These are phyloP conservation scores for Albula glossodonta DNA, from an alignment of 2,113 vertebrate genomes.

Conservation along the genomic window DNA sequence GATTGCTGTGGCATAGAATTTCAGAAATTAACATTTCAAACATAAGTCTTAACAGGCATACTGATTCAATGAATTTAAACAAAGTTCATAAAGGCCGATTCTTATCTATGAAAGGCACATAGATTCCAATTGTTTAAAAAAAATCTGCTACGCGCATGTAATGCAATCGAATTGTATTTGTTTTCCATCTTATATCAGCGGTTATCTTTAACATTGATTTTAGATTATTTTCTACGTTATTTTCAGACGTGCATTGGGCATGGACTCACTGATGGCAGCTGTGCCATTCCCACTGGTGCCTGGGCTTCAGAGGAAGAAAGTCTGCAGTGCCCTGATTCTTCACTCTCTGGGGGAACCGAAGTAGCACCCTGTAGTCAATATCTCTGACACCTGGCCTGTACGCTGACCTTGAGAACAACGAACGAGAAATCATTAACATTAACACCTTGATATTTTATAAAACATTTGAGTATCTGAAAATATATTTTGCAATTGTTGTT, in stretches of 20 bases:
- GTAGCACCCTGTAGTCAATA: constrained; percentile 71
- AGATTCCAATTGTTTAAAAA: no score
- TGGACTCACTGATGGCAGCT: constrained; percentile 77
- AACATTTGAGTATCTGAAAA: no score
- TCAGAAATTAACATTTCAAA: neutral
- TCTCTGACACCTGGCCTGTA: constrained; percentile 62
- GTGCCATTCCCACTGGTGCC: constrained; percentile 80
- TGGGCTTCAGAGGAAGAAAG: constrained; percentile 76
- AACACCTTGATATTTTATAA: neutral
- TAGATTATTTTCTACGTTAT: neutral
- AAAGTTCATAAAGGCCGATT: no score
- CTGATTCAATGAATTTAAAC: no score
- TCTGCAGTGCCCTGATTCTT: constrained; percentile 78
- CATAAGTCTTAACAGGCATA: no score
- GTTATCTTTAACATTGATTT: neutral
- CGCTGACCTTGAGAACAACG: constrained; percentile 62
- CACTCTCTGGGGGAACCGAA: constrained; percentile 78
- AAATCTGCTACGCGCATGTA: no score
- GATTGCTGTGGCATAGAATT: neutral
- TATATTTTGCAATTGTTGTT: no score
- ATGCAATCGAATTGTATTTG: neutral
- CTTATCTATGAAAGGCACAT: no score
- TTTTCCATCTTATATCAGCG: neutral
- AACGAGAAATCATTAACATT: neutral
- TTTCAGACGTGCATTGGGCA: neutral